Conservation (phyloP, 35 echinoderm and acorn worm genomes). For the Hemicentrotus pulcherrimus region DNA sequence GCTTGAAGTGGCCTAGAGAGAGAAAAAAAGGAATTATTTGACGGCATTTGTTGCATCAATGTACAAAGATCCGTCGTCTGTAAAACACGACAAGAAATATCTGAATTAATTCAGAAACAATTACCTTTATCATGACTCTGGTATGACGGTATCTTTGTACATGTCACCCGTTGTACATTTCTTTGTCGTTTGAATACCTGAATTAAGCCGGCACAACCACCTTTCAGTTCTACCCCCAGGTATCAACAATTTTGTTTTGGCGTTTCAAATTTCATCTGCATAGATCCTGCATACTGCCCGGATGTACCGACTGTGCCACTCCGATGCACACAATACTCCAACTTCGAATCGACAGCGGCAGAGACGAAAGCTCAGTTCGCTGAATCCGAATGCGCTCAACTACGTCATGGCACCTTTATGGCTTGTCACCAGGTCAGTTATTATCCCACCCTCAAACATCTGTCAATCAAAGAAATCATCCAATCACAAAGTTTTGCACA, state of each 20-base stretch:
- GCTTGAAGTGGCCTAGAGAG: too few relatives aligned
- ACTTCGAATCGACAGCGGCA: not conserved
- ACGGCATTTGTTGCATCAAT: too few relatives aligned
- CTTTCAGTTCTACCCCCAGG: too few relatives aligned
- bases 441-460: not conserved
- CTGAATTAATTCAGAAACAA: too few relatives aligned
- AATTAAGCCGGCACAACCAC: too few relatives aligned
- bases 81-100: too few relatives aligned
- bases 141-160: not conserved
- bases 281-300: conserved; percentile 41
- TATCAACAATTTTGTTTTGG: too few relatives aligned
- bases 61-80: too few relatives aligned
- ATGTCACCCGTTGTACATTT: too few relatives aligned
- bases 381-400: conserved; percentile 21
- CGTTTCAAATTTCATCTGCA: too few relatives aligned
- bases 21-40: too few relatives aligned
- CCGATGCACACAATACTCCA: conserved; percentile 40
- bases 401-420: conserved; percentile 22
- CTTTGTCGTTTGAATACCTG: too few relatives aligned
- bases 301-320: conserved; percentile 30
- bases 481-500: not conserved
- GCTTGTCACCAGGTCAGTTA: conserved; percentile 37
- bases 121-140: not conserved
- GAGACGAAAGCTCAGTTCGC: not conserved
- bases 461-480: not conserved